Percentiles rank a stretch among this genome's conserved stretches.
Conservation (phyloP, 92 coral and sea anemone species). For the Parazoanthus swiftii region DNA sequence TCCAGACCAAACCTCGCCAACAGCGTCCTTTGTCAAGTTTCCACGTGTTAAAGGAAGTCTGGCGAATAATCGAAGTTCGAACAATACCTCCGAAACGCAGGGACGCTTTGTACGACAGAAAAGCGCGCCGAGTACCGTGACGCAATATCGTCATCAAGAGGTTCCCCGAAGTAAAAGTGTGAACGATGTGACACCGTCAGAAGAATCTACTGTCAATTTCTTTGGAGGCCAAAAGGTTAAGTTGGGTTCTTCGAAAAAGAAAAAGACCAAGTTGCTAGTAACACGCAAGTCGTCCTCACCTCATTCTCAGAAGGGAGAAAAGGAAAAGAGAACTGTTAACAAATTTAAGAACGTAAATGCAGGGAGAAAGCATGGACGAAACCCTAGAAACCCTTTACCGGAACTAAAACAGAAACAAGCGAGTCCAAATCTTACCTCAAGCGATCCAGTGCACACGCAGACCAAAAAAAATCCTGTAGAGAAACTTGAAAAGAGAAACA, state of each 20-base stretch:
- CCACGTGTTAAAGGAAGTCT: background rate
- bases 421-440: constrained; percentile 5
- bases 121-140: constrained; percentile 15
- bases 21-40: background rate
- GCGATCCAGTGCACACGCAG: constrained; percentile 8
- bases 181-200: background rate
- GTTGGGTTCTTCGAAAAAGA: background rate
- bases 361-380: background rate
- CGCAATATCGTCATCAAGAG: background rate
- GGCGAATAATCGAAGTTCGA: background rate
- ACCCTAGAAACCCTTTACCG: background rate
- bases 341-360: background rate
- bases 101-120: constrained; percentile 16
- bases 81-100: background rate
- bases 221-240: background rate
- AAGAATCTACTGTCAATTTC: background rate
- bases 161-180: constrained; percentile 12
- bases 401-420: background rate
- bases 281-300: background rate
- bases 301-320: background rate
- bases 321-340: background rate
- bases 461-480: constrained; percentile 38
- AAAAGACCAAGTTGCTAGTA: background rate
- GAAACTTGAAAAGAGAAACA: constrained; percentile 62
- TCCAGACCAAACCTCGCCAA: background rate